phyloP scores from a whole-genome alignment of 2,888 invertebrate genomes.

The Protula sp. region DNA sequence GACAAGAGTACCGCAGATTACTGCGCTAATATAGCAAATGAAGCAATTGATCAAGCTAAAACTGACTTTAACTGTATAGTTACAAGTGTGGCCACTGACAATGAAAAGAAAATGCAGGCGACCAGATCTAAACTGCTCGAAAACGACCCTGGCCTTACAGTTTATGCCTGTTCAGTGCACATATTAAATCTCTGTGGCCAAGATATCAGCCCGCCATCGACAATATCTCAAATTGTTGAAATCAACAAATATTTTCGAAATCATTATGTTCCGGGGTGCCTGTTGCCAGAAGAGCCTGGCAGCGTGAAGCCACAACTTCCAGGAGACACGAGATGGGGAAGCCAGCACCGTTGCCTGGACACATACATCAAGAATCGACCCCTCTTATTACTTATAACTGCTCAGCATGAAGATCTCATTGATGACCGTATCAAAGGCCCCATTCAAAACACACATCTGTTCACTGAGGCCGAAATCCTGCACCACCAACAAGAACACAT shows the following conservation, averaged over 20 bases:
- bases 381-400: too few species aligned
- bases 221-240: neutral
- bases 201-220: neutral
- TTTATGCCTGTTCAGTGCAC: neutral
- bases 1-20: neutral
- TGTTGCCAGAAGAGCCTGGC: too few species aligned
- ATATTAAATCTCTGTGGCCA: neutral
- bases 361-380: neutral
- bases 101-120: neutral
- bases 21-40: neutral
- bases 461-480: too few species aligned
- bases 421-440: too few species aligned
- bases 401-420: too few species aligned
- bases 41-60: neutral
- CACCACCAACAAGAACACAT: too few species aligned
- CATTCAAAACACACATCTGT: too few species aligned
- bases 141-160: neutral
- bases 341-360: neutral
- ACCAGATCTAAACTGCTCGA: neutral
- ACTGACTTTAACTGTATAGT: neutral
- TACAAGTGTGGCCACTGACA: neutral
- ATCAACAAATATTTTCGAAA: neutral
- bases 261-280: too few species aligned
- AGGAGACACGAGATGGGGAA: neutral
- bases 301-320: neutral